Conservation (phyloP, 2,113 vertebrate species). For the Orthochromis indermauri region DNA sequence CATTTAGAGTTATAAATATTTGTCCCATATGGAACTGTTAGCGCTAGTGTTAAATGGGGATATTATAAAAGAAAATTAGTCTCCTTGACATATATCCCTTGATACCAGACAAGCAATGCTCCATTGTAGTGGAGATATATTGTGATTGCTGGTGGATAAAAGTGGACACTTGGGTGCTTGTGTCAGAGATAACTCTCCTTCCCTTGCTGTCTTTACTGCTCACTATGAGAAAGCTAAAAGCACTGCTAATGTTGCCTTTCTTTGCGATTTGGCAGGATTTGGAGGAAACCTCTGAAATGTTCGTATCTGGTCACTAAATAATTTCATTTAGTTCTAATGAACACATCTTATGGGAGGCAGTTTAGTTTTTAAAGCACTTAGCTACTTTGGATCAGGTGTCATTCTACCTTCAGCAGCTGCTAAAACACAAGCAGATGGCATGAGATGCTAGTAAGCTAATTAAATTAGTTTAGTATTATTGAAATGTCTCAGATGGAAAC, state of each 20-base stretch:
- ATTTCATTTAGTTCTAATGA: slow-evolving; percentile 4
- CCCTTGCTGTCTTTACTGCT: slow-evolving; percentile 21
- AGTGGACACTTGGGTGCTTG: slow-evolving; percentile 20
- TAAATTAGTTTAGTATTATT: slow-evolving; percentile 16
- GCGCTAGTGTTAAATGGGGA: not conserved
- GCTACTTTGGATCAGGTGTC: not conserved
- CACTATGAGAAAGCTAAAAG: slow-evolving; percentile 36
- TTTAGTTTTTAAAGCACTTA: not conserved
- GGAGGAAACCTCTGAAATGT: slow-evolving; percentile 1
- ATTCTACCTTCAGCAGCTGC: not conserved
- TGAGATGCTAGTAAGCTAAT: slow-evolving; percentile 24
- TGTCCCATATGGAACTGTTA: not conserved
- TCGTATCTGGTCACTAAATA: slow-evolving; percentile 30
- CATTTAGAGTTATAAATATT: not conserved
- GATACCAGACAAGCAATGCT: not conserved
- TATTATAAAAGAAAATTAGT: not conserved
- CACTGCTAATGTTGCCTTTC: slow-evolving; percentile 44
- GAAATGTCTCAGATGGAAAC: slow-evolving; percentile 10
- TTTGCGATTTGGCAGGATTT: slow-evolving; percentile 19
- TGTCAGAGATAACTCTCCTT: slow-evolving; percentile 46
- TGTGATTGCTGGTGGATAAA: slow-evolving; percentile 30
- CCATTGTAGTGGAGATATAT: slow-evolving; percentile 8
- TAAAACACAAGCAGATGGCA: slow-evolving; percentile 3
- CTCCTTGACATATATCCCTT: not conserved
- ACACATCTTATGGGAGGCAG: not conserved